Conservation (phyloP, 37 sponge, comb jelly and placozoan genomes). For the Tethya wilhelma region DNA sequence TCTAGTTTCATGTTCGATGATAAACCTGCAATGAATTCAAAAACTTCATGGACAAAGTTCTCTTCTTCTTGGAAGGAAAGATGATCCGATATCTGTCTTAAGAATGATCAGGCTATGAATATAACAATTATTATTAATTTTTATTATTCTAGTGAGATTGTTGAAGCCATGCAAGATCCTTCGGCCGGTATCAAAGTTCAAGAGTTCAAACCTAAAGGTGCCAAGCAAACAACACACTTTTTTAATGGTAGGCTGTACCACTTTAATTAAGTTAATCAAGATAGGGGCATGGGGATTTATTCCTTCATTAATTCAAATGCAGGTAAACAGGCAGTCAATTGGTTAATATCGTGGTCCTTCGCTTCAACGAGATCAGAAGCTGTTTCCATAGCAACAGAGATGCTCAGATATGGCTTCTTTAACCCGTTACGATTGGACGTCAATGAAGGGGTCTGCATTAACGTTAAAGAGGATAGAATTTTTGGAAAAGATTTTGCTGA, state of each 20-base stretch:
- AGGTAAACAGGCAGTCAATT: constrained; percentile 43
- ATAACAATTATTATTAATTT: neutral
- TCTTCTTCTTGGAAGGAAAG: neutral
- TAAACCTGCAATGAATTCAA: neutral
- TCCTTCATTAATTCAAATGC: neutral
- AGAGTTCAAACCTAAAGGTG: constrained; percentile 18
- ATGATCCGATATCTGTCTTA: neutral
- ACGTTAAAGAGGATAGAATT: neutral
- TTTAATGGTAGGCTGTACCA: constrained; percentile 45
- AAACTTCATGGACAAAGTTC: neutral
- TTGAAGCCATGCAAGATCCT: constrained; percentile 77
- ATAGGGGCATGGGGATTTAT: neutral
- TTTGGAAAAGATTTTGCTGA: constrained; percentile 24
- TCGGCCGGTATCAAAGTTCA: constrained; percentile 47
- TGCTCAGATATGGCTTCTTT: constrained; percentile 63
- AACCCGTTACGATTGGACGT: constrained; percentile 15
- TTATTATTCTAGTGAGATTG: constrained; percentile 46
- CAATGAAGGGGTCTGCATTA: neutral
- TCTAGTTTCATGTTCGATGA: neutral
- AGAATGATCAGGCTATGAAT: neutral
- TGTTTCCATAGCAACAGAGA: constrained; percentile 15
- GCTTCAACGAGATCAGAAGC: constrained; percentile 25
- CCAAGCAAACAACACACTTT: constrained; percentile 17
- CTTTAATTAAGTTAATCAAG: neutral
- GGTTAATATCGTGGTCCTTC: constrained; percentile 73